Base-by-base conservation (phyloP, 1,140 invertebrate species). In the Neodiprion fabricii region DNA sequence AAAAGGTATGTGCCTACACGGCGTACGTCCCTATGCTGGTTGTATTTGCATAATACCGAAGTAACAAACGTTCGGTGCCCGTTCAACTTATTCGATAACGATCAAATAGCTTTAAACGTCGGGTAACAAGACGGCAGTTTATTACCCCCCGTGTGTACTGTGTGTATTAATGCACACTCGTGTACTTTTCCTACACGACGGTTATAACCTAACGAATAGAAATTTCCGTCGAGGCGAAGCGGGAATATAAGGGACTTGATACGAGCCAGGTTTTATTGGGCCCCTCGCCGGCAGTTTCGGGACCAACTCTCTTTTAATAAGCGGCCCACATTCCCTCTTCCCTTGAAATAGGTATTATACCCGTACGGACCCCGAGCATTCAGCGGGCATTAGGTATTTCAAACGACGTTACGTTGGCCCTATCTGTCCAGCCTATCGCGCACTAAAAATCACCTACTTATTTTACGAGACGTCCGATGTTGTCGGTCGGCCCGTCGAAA, bases 41-140 rank as follows among this genome's bases (percentile, higher is more conserved):
- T 40, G 28, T 61, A 61, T 61, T 61, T 61, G 53, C 53, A 61
- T 61, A 61, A 61, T 61, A 61, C 53, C 53, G n/a, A 61, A 61
- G 53, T 61, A 61, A 61, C 11, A 61, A 61, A 61, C 53, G 53
- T 61, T 61, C n/a, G 53, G 53, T 17, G 53, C 53, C 53, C 53
- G 53, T 61, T 61, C 53, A 17, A 61, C 53, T 17, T 17, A 17
- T 17, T 61, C 53, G 53, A 61, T 61, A 61, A 61, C 53, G 53
- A 61, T 61, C 53, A 61, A 61, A 61, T 61, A 61, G 53, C 53
- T 61, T 61, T 61, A 61, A 61, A 61, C 53, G 53, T 61, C 53
- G 53, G 53, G 53, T 61, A 61, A 61, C 53, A 61, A 61, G 53
- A 61, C 8, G 53, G 53, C 53, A 61, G 53, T 61, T 61, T 61